Percentiles rank a stretch among this genome's conserved stretches.
phyloP scores from a whole-genome alignment of 1,140 invertebrate genomes.

The Pteromalus puparum region DNA sequence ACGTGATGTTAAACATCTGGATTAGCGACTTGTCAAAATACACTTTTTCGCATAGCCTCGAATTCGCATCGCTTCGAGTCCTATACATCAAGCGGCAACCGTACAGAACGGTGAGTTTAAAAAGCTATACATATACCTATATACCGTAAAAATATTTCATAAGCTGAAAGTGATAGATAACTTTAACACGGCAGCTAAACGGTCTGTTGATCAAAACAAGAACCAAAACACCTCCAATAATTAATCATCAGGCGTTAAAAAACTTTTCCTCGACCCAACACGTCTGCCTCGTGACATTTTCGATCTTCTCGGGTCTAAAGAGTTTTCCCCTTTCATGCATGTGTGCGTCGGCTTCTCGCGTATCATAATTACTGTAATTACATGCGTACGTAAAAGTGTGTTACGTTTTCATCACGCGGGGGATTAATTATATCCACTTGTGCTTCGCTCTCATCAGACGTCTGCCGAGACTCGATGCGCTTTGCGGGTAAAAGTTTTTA shows the following conservation, averaged over 20 bases:
- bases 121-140: too few species aligned
- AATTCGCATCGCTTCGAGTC: too few species aligned
- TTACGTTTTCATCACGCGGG: neutral
- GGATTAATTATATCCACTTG: constrained; percentile 2
- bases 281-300: constrained; percentile 5
- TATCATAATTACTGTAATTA: constrained; percentile 15
- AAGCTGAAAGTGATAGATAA: too few species aligned
- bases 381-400: neutral
- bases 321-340: neutral
- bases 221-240: neutral
- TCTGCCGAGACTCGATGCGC: neutral
- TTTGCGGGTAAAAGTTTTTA: neutral
- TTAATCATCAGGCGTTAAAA: neutral
- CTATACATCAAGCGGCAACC: too few species aligned
- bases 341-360: neutral
- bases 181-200: neutral
- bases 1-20: too few species aligned
- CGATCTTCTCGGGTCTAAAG: neutral
- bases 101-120: too few species aligned
- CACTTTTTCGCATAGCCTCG: too few species aligned
- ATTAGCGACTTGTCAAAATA: too few species aligned
- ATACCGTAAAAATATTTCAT: too few species aligned
- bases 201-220: neutral
- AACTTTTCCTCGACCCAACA: neutral
- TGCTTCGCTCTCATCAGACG: too few species aligned